phyloP scores from a whole-genome alignment of 2,888 invertebrate species.

The Miltochrista miniata region DNA sequence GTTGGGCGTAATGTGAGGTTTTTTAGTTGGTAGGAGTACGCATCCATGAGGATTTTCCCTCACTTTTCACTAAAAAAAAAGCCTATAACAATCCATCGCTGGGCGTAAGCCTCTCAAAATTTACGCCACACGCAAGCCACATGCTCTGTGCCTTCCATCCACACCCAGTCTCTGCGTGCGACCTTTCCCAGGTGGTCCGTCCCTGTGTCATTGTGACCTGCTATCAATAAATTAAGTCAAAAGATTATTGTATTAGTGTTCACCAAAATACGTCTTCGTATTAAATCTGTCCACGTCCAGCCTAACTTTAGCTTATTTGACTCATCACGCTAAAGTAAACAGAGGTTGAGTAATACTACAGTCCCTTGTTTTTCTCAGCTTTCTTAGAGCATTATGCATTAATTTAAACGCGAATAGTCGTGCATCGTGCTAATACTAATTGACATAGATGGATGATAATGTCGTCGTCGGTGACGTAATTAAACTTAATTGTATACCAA shows the following conservation, averaged over 20 bases:
- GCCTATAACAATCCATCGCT: too few species aligned
- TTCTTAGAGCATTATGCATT: conserved; percentile 52
- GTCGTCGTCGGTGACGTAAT: conserved; percentile 34
- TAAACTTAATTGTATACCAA: conserved; percentile 28
- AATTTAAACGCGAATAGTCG: conserved; percentile 57
- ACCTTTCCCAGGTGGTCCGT: too few species aligned
- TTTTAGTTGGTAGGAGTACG: too few species aligned
- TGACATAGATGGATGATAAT: conserved; percentile 65
- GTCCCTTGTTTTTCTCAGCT: conserved; percentile 51
- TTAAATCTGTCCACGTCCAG: conserved; percentile 36
- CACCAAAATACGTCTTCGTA: conserved; percentile 28
- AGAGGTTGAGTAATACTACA: conserved; percentile 54
- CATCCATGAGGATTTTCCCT: too few species aligned
- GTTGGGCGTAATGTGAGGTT: too few species aligned
- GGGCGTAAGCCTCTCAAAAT: too few species aligned
- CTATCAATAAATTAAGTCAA: conserved; percentile 23
- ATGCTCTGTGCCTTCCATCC: too few species aligned
- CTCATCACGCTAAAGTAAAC: conserved; percentile 54
- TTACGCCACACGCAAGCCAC: too few species aligned
- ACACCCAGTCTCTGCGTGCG: too few species aligned
- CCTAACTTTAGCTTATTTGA: conserved; percentile 55
- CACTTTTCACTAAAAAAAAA: too few species aligned
- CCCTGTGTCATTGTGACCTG: too few species aligned
- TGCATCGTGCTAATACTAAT: conserved; percentile 60
- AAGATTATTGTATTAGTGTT: conserved; percentile 31